Evolutionary conservation across 1,140 invertebrate species (phyloP), one percentile per base, ranked within the genome.

Genomic region (Listronotus bonariensis): DNA sequence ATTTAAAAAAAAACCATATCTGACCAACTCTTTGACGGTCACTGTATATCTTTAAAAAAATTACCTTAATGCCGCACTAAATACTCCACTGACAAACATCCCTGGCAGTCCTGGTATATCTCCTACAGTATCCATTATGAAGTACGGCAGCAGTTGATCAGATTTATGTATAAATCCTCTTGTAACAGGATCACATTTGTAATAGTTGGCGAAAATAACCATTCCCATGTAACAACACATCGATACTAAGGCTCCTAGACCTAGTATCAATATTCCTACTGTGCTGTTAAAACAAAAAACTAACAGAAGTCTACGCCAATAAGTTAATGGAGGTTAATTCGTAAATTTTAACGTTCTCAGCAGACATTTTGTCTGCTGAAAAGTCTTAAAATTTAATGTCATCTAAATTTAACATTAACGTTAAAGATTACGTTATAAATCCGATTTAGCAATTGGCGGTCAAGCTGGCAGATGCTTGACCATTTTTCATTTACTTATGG

Each of bases 131-230:
- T 88, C 83, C 82, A 88, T 85, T 2, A 89, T 84, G 73, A 86
- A 89, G 67, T 83, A 83, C 7, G 85, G 84, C 53, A 86, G 74
- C 67, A 87, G 74, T 74, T 86, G 84, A 71, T 85, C 83, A 12
- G 81, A 75, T 62, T 82, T 83, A 45, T 73, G 58, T 18, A 83
- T 78, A 75, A 84, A 84, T 69, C 85, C 82, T 38, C 83, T 82
- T 18, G 81, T 76, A 26, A 92, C 75, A 0, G 90, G 90, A 79
- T 93, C 90, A 73, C 90, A 92, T 42, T 87, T 82, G 56, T 85
- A 79, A 75, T 91, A 92, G 17, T 84, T 82, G 0, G 89, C 89
- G 72, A 85, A 92, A 65, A 92, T 86, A 0, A 91, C 83, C 20
- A 92, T 80, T 12, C 91, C 91, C 26, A 83, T 87, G 53, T 83